Conservation (phyloP, 1,140 invertebrate genomes). For the Phocides pigmalion region DNA sequence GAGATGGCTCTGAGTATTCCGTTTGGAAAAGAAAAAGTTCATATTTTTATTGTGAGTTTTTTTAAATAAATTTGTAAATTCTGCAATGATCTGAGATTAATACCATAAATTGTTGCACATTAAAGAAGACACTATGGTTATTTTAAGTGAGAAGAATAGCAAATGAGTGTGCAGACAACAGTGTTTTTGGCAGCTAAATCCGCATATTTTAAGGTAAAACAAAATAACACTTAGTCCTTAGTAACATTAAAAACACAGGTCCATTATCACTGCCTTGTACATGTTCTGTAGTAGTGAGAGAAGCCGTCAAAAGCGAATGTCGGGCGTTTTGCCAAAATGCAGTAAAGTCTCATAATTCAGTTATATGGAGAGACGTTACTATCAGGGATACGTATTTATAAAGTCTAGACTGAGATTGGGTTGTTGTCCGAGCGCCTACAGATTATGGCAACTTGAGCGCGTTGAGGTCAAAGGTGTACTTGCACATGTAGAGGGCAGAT, state of each 20-base stretch:
- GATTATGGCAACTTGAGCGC: not conserved
- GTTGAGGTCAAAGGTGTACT: not conserved
- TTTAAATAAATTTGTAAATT: too few relatives aligned
- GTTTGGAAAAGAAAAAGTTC: too few relatives aligned
- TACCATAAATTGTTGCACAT: too few relatives aligned
- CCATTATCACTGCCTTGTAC: constrained; percentile 45
- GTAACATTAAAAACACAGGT: constrained; percentile 17
- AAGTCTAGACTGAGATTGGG: constrained; percentile 18
- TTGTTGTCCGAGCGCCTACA: constrained; percentile 17
- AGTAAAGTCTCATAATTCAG: constrained; percentile 25
- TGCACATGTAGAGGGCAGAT: not conserved
- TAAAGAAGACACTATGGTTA: too few relatives aligned
- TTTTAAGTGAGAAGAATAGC: too few relatives aligned
- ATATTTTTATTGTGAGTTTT: too few relatives aligned
- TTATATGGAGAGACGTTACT: constrained; percentile 9
- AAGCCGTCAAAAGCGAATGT: constrained; percentile 43
- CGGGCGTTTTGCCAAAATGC: constrained; percentile 49
- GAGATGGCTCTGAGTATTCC: too few relatives aligned
- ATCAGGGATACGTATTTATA: constrained; percentile 21
- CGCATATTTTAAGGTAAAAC: too few relatives aligned
- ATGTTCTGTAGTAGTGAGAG: constrained; percentile 40
- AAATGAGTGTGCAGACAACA: too few relatives aligned
- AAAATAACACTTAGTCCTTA: constrained; percentile 2
- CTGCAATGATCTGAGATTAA: too few relatives aligned
- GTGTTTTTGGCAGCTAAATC: too few relatives aligned